A percentile compares a stretch with the other conserved stretches of the same genome.
These are phyloP conservation scores for Lasioglossum zephyrum DNA, from an alignment of 2,888 invertebrate species.

Conservation along the genomic window DNA sequence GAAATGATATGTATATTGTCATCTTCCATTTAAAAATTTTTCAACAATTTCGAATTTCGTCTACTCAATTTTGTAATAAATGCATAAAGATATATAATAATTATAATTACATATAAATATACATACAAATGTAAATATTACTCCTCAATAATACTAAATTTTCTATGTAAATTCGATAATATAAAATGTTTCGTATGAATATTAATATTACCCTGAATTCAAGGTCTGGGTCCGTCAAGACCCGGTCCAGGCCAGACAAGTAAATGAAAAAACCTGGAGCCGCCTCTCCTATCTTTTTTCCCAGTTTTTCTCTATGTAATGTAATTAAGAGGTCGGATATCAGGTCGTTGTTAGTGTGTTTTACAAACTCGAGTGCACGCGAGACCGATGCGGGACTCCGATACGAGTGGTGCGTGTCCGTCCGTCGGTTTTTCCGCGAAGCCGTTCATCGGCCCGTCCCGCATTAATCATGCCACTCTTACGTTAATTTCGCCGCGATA, in stretches of 20 bases:
- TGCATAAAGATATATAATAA: too few species aligned
- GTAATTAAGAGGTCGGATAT: conserved; percentile 40
- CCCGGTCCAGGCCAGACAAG: background rate
- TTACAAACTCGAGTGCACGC: conserved; percentile 33
- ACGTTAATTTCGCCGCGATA: conserved; percentile 49
- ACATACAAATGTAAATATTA: too few species aligned
- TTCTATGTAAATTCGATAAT: too few species aligned
- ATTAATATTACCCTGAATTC: too few species aligned
- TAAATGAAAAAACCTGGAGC: background rate
- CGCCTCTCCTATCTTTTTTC: background rate
- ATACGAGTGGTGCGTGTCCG: background rate
- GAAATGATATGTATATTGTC: too few species aligned
- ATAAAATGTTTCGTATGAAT: too few species aligned
- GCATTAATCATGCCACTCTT: conserved; percentile 48
- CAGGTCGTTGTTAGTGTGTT: conserved; percentile 24
- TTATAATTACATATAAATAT: too few species aligned
- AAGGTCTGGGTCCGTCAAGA: background rate
- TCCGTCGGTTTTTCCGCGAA: conserved; percentile 18
- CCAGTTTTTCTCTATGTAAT: conserved; percentile 23
- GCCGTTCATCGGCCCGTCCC: conserved; percentile 26
- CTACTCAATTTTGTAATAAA: too few species aligned
- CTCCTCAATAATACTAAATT: too few species aligned
- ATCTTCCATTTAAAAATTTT: too few species aligned
- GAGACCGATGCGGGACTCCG: conserved; percentile 17
- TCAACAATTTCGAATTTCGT: too few species aligned